Conservation (phyloP, 2,888 invertebrate genomes). For the Trachelus stipa region DNA sequence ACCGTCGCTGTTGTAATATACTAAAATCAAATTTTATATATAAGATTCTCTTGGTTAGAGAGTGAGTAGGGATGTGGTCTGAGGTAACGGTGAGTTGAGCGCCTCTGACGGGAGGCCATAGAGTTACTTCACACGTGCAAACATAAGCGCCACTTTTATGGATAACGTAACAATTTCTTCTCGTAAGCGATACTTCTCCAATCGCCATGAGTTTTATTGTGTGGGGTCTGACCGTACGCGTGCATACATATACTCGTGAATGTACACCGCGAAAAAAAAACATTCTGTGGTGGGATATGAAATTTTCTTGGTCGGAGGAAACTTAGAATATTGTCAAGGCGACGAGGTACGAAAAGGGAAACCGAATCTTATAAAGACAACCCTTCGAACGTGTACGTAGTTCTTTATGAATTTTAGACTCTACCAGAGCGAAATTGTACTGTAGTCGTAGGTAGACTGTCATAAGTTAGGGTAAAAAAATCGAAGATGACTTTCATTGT, state of each 20-base stretch:
- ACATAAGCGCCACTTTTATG: background rate
- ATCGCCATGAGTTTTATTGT: background rate
- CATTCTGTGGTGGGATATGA: background rate
- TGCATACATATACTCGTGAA: background rate
- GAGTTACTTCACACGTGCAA: slow-evolving; percentile 6
- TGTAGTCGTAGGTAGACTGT: background rate
- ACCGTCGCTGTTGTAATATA: background rate
- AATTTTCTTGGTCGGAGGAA: background rate
- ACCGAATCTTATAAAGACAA: background rate
- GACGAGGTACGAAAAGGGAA: background rate
- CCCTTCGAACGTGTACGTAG: too few relatives aligned
- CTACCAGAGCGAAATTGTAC: too few relatives aligned
- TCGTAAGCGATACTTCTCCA: background rate
- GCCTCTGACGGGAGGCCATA: background rate
- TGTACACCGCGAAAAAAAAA: background rate
- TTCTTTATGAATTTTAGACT: too few relatives aligned
- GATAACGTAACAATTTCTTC: background rate
- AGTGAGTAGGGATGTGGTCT: background rate
- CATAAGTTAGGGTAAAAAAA: background rate
- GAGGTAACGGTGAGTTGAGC: background rate
- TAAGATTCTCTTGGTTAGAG: background rate
- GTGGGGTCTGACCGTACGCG: too few relatives aligned
- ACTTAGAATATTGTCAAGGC: background rate
- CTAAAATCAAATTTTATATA: background rate
- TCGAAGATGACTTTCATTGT: background rate